These are phyloP conservation scores for Morone chrysops DNA, from an alignment of 2,113 vertebrate species.

Conservation along the genomic window DNA sequence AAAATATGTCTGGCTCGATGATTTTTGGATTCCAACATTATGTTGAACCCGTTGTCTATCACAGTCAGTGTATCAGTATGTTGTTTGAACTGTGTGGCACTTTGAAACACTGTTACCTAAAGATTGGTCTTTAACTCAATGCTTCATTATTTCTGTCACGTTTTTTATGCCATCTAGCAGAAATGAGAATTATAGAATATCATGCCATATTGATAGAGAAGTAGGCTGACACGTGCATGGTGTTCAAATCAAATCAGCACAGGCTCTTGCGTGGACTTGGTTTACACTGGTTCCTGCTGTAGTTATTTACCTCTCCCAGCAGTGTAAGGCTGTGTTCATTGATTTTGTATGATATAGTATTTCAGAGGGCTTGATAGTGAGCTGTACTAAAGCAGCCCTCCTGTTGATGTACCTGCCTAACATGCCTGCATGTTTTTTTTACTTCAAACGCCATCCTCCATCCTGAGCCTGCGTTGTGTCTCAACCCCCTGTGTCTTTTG, in stretches of 20 bases:
- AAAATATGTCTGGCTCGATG: no score
- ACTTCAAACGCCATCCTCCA: not conserved
- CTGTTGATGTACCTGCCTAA: conserved; percentile 1
- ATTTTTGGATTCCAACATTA: not conserved
- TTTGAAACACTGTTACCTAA: conserved; percentile 57
- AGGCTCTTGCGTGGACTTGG: conserved; percentile 11
- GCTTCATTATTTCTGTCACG: conserved; percentile 63
- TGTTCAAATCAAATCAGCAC: conserved; percentile 34
- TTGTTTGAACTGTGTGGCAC: not conserved
- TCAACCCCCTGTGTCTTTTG: conserved; percentile 3
- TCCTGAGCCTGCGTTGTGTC: not conserved
- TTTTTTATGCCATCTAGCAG: conserved; percentile 28
- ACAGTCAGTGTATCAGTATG: no score
- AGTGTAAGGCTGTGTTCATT: conserved; percentile 43
- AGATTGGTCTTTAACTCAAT: conserved; percentile 59
- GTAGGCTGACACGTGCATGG: conserved; percentile 5
- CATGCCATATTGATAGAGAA: conserved; percentile 16
- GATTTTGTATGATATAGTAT: conserved; percentile 50
- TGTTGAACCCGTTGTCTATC: not conserved
- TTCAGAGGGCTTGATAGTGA: conserved; percentile 33
- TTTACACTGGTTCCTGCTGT: conserved; percentile 31
- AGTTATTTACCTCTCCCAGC: conserved; percentile 25
- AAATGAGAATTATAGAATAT: conserved; percentile 34
- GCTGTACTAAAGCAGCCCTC: conserved; percentile 22
- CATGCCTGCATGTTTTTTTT: not conserved